These are phyloP conservation scores for Rachycentron canadum DNA, from an alignment of 2,797 vertebrate genomes.

Conservation along the genomic window DNA sequence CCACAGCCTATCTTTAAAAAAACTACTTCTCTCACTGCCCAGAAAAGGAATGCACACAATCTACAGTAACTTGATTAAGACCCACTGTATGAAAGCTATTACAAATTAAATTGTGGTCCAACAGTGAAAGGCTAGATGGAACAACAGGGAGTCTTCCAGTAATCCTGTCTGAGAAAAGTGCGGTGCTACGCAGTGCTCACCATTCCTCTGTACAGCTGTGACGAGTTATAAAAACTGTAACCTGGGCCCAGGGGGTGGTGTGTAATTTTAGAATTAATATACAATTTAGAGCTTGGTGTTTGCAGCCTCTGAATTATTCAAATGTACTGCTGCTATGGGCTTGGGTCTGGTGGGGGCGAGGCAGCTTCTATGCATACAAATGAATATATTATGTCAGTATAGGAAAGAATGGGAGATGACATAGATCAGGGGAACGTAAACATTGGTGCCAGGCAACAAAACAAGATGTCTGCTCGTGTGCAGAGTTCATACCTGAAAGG, in stretches of 20 bases:
- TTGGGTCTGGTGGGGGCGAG: conserved; percentile 52
- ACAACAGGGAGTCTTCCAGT: conserved; percentile 63
- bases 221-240: conserved; percentile 79
- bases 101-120: conserved; percentile 65
- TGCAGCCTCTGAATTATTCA: conserved; percentile 82
- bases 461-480: conserved; percentile 64
- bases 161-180: conserved; percentile 62
- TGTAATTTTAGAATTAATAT: conserved; percentile 85
- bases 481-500: conserved; percentile 56
- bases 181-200: conserved; percentile 21
- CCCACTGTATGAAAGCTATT: conserved; percentile 54
- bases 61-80: conserved; percentile 69
- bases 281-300: conserved; percentile 81
- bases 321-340: conserved; percentile 66
- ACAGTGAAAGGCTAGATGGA: conserved; percentile 51
- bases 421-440: conserved; percentile 71
- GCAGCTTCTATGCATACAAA: conserved; percentile 73
- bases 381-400: conserved; percentile 72
- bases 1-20: conserved; percentile 22
- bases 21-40: conserved; percentile 16
- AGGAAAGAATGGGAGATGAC: conserved; percentile 58
- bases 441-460: conserved; percentile 61
- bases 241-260: conserved; percentile 66
- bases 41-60: conserved; percentile 26
- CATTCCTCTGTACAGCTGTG: conserved; percentile 64